Percentiles rank a stretch among this genome's conserved stretches.
These are phyloP conservation scores for Drosophila falleni DNA, from an alignment of 2,888 invertebrate genomes.

Conservation along the genomic window DNA sequence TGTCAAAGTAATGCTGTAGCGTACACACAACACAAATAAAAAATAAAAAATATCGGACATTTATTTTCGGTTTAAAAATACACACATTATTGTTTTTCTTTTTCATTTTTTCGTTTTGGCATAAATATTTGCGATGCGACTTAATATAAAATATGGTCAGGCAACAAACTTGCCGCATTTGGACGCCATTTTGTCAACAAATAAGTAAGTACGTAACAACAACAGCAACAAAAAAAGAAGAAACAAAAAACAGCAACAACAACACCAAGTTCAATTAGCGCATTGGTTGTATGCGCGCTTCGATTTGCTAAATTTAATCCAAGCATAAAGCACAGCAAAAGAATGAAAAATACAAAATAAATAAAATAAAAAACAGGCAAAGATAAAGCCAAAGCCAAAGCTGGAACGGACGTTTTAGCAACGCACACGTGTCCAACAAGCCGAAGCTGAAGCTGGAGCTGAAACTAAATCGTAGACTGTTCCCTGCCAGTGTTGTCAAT, in stretches of 20 bases:
- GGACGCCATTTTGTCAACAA: conserved; percentile 60
- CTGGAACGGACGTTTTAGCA: conserved; percentile 76
- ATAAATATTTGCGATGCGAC: conserved; percentile 66
- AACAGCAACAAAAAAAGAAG: not conserved
- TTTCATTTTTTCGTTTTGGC: conserved; percentile 10
- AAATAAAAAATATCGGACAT: conserved; percentile 32
- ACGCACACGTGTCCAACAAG: conserved; percentile 74
- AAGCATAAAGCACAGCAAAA: conserved; percentile 71
- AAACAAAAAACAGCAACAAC: conserved; percentile 16
- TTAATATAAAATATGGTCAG: conserved; percentile 58
- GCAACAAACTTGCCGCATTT: conserved; percentile 48
- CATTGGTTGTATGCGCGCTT: conserved; percentile 60
- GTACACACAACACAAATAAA: not conserved
- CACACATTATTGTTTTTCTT: conserved; percentile 29
- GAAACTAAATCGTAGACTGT: no score
- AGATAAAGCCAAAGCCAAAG: conserved; percentile 36
- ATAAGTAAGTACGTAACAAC: conserved; percentile 15
- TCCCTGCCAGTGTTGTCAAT: no score
- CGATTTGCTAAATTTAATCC: conserved; percentile 81
- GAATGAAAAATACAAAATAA: conserved; percentile 14
- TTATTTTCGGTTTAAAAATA: conserved; percentile 57
- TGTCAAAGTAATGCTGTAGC: conserved; percentile 1
- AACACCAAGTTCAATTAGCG: conserved; percentile 73
- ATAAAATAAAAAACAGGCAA: conserved; percentile 16
- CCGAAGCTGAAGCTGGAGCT: not conserved